phyloP scores from a whole-genome alignment of 2,797 vertebrate species.

The Circus cinereus region DNA sequence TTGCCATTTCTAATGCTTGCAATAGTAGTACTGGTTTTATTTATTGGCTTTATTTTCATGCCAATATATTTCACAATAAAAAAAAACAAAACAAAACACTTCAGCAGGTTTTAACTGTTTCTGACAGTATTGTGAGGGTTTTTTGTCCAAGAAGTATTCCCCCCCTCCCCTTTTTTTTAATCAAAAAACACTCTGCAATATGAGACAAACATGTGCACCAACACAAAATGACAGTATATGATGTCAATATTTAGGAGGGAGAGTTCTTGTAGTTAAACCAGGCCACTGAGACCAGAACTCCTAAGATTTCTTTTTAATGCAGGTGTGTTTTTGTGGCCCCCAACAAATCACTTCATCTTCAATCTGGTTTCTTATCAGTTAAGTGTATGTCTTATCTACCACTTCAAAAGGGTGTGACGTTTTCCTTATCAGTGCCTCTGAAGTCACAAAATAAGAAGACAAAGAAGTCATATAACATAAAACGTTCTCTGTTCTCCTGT shows the following conservation, averaged over 20 bases:
- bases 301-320: background rate
- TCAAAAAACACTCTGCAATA: background rate
- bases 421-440: slow-evolving; percentile 15
- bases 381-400: slow-evolving; percentile 4
- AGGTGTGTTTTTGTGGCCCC: background rate
- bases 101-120: background rate
- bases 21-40: background rate
- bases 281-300: background rate
- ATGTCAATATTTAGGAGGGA: background rate
- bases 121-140: background rate
- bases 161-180: background rate
- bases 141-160: background rate
- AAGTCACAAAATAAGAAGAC: background rate
- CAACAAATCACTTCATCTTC: slow-evolving; percentile 20
- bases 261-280: background rate
- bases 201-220: background rate
- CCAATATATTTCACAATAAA: slow-evolving; percentile 3
- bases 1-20: background rate
- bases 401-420: slow-evolving; percentile 12
- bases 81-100: background rate
- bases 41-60: background rate
- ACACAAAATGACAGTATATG: background rate
- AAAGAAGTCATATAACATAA: slow-evolving; percentile 5
- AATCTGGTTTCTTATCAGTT: slow-evolving; percentile 16
- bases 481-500: background rate